Percentiles rank a stretch among this genome's conserved stretches.
Conservation (phyloP, 2,888 invertebrate species). For the Erannis defoliaria region DNA sequence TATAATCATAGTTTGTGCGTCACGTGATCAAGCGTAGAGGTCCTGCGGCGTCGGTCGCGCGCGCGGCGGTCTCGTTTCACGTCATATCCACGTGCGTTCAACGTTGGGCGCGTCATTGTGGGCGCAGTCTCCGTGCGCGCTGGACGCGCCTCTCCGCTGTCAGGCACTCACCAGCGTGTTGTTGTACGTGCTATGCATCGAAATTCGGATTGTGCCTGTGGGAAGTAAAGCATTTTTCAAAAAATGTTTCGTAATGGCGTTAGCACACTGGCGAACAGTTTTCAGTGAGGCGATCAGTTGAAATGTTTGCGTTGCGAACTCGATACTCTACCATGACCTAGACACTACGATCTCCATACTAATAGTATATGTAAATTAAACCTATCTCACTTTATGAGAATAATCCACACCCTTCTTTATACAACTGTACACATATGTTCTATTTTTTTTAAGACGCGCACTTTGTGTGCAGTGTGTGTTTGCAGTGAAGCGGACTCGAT, state of each 20-base stretch:
- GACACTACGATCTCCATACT: neutral
- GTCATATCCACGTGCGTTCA: constrained; percentile 48
- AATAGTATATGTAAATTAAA: neutral
- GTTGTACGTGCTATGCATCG: constrained; percentile 83
- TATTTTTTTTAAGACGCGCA: no score
- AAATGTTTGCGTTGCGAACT: neutral
- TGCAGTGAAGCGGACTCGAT: no score
- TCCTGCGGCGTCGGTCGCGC: constrained; percentile 69
- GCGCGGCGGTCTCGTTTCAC: constrained; percentile 56
- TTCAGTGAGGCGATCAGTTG: neutral
- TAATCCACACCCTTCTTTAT: neutral
- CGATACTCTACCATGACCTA: neutral
- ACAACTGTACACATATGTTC: no score
- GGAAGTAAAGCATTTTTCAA: constrained; percentile 31
- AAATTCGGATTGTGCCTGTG: constrained; percentile 80
- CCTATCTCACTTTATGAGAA: neutral
- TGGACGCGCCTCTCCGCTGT: constrained; percentile 73
- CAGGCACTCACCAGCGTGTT: constrained; percentile 76
- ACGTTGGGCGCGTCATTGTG: constrained; percentile 60
- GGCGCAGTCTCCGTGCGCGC: constrained; percentile 58
- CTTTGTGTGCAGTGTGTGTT: no score
- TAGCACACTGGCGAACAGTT: neutral
- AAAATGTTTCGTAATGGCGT: neutral
- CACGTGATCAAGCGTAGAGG: constrained; percentile 68
- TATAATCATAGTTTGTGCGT: constrained; percentile 13